Evolutionary conservation across 2,113 vertebrate species (phyloP).

Genomic region (Myotis lucifugus): DNA sequence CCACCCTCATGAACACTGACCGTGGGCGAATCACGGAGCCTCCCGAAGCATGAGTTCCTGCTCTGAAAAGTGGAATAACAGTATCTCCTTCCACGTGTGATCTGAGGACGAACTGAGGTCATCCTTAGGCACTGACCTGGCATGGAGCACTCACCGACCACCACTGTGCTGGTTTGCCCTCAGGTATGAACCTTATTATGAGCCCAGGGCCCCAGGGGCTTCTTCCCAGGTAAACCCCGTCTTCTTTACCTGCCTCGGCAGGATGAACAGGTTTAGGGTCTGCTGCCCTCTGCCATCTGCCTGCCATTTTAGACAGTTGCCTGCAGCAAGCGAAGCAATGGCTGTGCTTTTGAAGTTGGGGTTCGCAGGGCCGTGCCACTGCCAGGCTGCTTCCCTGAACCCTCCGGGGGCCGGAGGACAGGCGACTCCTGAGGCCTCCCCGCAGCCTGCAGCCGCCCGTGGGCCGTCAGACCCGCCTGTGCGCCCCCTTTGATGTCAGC

Average conservation of each 20-base stretch:
- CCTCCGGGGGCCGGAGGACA: slow-evolving; percentile 76
- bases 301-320: background rate
- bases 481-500: slow-evolving; percentile 86
- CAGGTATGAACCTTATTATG: background rate
- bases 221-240: background rate
- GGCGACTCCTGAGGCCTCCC: slow-evolving; percentile 79
- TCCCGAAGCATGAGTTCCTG: background rate
- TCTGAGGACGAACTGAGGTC: no score
- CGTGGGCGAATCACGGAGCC: background rate
- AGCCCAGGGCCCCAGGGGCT: background rate
- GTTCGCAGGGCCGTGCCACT: background rate
- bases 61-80: background rate
- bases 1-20: background rate
- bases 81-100: background rate
- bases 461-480: slow-evolving; percentile 83
- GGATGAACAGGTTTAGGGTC: background rate
- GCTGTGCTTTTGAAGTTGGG: slow-evolving; percentile 58
- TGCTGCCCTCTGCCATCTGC: background rate
- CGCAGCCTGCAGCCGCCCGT: slow-evolving; percentile 77
- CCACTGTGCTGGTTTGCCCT: background rate
- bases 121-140: background rate
- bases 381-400: background rate
- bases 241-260: background rate
- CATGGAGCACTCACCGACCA: fast-evolving
- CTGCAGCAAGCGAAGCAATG: background rate